A percentile compares a stretch with the other conserved stretches of the same genome.
phyloP scores from a whole-genome alignment of 1,140 invertebrate species.

The Zaprionus nigranus region DNA sequence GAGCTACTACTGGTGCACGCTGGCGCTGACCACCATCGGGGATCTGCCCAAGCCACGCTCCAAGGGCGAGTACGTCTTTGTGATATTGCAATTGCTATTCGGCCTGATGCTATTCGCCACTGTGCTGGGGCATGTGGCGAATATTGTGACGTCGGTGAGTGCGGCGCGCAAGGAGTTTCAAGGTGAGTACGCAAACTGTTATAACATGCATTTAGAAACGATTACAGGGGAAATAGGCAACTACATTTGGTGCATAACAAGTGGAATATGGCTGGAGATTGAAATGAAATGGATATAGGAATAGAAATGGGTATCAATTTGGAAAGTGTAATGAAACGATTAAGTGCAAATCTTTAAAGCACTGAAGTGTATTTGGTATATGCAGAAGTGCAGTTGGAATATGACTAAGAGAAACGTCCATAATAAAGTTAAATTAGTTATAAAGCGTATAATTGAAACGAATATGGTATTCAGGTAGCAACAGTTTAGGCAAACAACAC shows the following conservation, averaged over 20 bases:
- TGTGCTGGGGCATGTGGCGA: slow-evolving; percentile 96
- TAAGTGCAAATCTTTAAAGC: rapidly evolving
- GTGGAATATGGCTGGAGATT: not conserved
- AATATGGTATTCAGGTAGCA: no score
- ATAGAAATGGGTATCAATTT: no score
- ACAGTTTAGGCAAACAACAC: no score
- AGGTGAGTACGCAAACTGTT: slow-evolving; percentile 87
- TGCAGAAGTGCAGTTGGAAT: no score
- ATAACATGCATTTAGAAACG: not conserved
- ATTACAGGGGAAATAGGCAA: not conserved
- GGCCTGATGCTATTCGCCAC: slow-evolving; percentile 96
- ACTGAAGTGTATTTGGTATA: no score
- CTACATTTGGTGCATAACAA: not conserved
- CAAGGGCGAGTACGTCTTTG: slow-evolving; percentile 95
- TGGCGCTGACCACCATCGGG: slow-evolving; percentile 96
- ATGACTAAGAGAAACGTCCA: no score
- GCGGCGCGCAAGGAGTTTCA: slow-evolving; percentile 97
- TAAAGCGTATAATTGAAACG: no score
- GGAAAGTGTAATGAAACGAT: not conserved
- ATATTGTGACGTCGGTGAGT: slow-evolving; percentile 97
- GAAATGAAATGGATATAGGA: not conserved
- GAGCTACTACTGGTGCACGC: slow-evolving; percentile 99
- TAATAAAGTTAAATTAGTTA: no score
- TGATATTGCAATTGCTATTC: slow-evolving; percentile 95
- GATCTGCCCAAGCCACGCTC: slow-evolving; percentile 91